A percentile compares a stretch with the other conserved stretches of the same genome.
These are phyloP conservation scores for Festucalex cinctus DNA, from an alignment of 2,113 vertebrate species.

Conservation along the genomic window DNA sequence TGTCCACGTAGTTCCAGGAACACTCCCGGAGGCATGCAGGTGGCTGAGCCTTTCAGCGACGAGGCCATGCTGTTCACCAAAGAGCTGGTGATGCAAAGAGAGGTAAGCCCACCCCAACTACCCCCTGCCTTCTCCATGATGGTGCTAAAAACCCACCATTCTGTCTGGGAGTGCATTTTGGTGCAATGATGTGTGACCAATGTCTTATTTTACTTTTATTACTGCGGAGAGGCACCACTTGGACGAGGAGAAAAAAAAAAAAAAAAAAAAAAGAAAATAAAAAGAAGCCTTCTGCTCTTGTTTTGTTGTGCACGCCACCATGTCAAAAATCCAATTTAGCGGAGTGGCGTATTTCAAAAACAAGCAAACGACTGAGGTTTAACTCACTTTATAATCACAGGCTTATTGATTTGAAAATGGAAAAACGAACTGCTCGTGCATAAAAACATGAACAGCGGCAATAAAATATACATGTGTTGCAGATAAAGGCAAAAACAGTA, in stretches of 20 bases:
- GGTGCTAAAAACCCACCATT: background rate
- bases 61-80: slow-evolving; percentile 92
- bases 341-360: slow-evolving; percentile 2
- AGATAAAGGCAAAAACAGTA: background rate
- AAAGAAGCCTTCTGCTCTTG: background rate
- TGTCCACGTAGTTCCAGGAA: slow-evolving; percentile 91
- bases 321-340: slow-evolving; percentile 4
- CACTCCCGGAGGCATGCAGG: slow-evolving; percentile 80
- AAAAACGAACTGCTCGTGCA: background rate
- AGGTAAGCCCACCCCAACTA: slow-evolving; percentile 75
- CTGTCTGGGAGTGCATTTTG: slow-evolving; percentile 10
- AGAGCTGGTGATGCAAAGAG: slow-evolving; percentile 92
- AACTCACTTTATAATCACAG: slow-evolving; percentile 1
- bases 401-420: background rate
- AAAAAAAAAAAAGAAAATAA: background rate
- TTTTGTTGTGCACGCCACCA: background rate
- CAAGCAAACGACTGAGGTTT: background rate
- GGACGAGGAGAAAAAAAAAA: background rate
- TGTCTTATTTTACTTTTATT: background rate
- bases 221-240: background rate
- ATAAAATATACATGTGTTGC: background rate
- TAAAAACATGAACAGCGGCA: background rate
- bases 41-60: slow-evolving; percentile 94
- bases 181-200: slow-evolving; percentile 15
- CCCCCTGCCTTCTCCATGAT: too few relatives aligned